phyloP scores from a whole-genome alignment of 2,797 vertebrate genomes.

The Sebastes nivosus region DNA sequence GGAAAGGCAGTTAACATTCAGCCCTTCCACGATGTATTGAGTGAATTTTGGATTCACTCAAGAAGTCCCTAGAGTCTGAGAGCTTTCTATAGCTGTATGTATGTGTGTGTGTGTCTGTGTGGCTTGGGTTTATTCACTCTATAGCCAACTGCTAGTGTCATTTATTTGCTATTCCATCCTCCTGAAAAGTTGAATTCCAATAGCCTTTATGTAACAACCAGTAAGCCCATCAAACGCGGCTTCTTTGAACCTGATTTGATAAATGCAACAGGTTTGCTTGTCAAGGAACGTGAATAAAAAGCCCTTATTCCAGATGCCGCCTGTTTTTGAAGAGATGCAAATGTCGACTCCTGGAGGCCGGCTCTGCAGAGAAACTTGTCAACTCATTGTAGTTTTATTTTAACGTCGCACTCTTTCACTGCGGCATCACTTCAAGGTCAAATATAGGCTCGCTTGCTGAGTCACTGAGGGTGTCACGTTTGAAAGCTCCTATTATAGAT shows the following conservation, averaged over 20 bases:
- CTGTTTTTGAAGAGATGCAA: slow-evolving; percentile 51
- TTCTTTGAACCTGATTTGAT: slow-evolving; percentile 59
- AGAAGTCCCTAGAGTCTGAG: slow-evolving; percentile 61
- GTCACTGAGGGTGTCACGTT: slow-evolving; percentile 49
- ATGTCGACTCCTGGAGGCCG: slow-evolving; percentile 43
- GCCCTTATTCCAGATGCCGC: slow-evolving; percentile 39
- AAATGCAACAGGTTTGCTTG: slow-evolving; percentile 64
- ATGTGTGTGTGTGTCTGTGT: slow-evolving; percentile 13
- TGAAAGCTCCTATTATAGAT: slow-evolving; percentile 38
- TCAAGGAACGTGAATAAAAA: slow-evolving; percentile 65
- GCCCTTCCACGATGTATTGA: slow-evolving; percentile 74
- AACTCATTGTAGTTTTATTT: slow-evolving; percentile 9
- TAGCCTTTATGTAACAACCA: slow-evolving; percentile 51
- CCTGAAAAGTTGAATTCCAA: slow-evolving; percentile 56
- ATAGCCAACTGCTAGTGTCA: slow-evolving; percentile 2
- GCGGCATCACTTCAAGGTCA: slow-evolving; percentile 54
- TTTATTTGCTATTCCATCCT: slow-evolving; percentile 29
- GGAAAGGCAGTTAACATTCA: slow-evolving; percentile 82
- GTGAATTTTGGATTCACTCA: slow-evolving; percentile 77
- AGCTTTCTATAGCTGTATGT: slow-evolving; percentile 35
- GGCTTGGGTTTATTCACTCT: slow-evolving; percentile 21
- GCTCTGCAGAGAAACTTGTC: background rate
- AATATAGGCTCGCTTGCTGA: slow-evolving; percentile 43
- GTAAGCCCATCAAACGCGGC: slow-evolving; percentile 38
- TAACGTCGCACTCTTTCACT: slow-evolving; percentile 14